Conservation (phyloP, 2,888 invertebrate genomes). For the Drosophila buzzatii region DNA sequence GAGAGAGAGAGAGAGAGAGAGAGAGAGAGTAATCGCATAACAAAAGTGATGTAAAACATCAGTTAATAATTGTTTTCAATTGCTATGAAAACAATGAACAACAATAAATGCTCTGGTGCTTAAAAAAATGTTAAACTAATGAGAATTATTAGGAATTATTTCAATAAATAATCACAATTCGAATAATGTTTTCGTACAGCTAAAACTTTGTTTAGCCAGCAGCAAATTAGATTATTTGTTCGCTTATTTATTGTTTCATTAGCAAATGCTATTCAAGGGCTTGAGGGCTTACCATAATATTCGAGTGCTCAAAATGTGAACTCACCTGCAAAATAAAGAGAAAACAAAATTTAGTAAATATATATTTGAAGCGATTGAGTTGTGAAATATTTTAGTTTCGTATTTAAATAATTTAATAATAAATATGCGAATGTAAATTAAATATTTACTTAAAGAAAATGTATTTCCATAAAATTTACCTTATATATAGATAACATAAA, state of each 20-base stretch:
- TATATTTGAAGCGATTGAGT: background rate
- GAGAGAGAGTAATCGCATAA: slow-evolving; percentile 18
- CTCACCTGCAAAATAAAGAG: slow-evolving; percentile 49
- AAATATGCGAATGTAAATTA: background rate
- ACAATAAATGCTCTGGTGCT: background rate
- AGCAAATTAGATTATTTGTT: background rate
- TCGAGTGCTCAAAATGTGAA: background rate
- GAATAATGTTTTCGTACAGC: background rate
- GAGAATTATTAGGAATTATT: background rate
- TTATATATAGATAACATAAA: too few relatives aligned
- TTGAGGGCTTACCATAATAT: slow-evolving; percentile 9
- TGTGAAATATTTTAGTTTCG: background rate
- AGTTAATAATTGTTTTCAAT: slow-evolving; percentile 1
- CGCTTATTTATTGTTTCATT: background rate
- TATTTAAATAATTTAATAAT: background rate
- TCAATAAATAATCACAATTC: background rate
- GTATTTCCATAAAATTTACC: background rate
- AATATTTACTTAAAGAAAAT: background rate
- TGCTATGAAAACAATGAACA: background rate
- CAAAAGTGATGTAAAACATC: slow-evolving; percentile 32
- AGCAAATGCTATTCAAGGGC: background rate
- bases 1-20: background rate
- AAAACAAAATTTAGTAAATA: background rate
- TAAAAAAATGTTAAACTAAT: background rate
- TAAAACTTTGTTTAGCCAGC: slow-evolving; percentile 4